Evolutionary conservation across 2,888 invertebrate species (phyloP), one percentile per base, ranked within the genome.

Genomic region (Drosophila tanythrix): DNA sequence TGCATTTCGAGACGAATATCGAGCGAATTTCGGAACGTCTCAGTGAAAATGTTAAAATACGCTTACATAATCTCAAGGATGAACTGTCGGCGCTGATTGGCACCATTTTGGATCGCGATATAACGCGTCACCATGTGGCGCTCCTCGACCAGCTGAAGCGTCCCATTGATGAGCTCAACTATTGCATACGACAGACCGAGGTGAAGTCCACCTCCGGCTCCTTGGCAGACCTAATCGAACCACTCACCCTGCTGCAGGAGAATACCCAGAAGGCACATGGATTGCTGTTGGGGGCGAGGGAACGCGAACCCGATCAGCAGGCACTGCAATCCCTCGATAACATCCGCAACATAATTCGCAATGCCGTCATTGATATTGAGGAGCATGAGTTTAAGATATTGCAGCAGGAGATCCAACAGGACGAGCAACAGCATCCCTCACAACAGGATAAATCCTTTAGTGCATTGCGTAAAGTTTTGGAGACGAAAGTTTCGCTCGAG

Each of bases 21-120:
- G 92, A 93, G 18, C 60, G 89, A 18, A 81, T 93, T 2, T 82
- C 90, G 0, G 72, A 83, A 2, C 82, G 85, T 3, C 81, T 92
- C 6, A 88, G 91, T 0, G 71, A 87, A 0, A 91, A 91, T 63
- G 81, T 92, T 0, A 90, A 91, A 57, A 60, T 75, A 0, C 89
- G 89, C 8, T 94, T 93, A 81, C 92, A 80, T 48, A 92, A 72
- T 92, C 94, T 92, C 90, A 95, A 91, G 93, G 94, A 93, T 90
- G 91, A 94, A 78, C 89, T 95, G 25, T 95, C 95, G 0, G 94
- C 94, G 76, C 91, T 95, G 13, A 93, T 95, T 63, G 94, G 95
- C 89, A 94, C 94, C 73, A 94, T 95, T 6, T 93, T 95, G 63
- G 94, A 95, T 77, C 89, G 85, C 27, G 89, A 92, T 11, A 86